Evolutionary conservation across 2,113 vertebrate species (phyloP), one percentile per base, ranked within the genome.

Genomic region (Onychostoma macrolepis): DNA sequence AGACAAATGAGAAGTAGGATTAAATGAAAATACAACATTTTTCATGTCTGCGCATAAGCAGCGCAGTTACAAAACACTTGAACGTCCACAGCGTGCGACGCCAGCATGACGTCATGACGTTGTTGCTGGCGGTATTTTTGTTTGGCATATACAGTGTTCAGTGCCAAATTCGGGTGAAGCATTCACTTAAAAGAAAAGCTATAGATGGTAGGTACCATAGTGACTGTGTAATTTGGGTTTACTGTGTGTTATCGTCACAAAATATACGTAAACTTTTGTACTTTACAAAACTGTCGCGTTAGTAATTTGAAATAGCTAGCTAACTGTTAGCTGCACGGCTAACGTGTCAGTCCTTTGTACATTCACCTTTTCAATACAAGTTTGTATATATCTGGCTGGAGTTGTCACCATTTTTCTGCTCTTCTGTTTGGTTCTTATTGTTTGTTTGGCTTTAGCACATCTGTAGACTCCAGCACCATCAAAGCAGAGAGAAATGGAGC

Each of bases 91-190:
- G 33, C 41, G 87, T 79, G 67, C 61, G 36, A 81, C 56, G 21
- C 5, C 33, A 4, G 13, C 12, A 1, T 17, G 41, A 24, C 84
- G 72, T 88, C 72, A 87, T 45, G 33, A 63, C 85, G 48, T 43
- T 26, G 12, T 1, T 11, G 30, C 21, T 86, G 91, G 90, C 90
- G 91, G 90, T 9, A 87, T 86, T 90, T 91, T 89, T 87, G 85
- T 89, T 85, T 89, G 33, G 61, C 13, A 1, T 17, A 7, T 28
- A 26, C n/a, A 10, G 15, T 6, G 45, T 50, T 53, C 11, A 19
- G n/a, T 33, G 15, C 2, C 7, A 21, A 28, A 28, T 8, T 26
- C 3, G 38, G 13, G 41, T 45, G 11, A 15, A 43, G 71, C 12
- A 4, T 48, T 78, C 9, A 15, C 9, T 21, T 50, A 30, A 33